Evolutionary conservation across 2,888 invertebrate species (phyloP).

Genomic region (Enchytraeus crypticus): DNA sequence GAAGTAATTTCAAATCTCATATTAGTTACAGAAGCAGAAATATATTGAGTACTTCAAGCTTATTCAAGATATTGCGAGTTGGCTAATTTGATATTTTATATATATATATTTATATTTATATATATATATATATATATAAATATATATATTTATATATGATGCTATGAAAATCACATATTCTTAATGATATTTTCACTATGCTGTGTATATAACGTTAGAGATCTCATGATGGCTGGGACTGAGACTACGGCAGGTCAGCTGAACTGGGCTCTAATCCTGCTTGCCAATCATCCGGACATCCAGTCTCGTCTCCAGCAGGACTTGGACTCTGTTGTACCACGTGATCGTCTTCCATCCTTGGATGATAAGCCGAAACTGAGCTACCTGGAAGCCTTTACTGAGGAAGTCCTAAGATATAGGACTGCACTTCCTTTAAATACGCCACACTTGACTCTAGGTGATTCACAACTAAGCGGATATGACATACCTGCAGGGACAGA

Average conservation of each 20-base stretch:
- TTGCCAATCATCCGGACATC: slow-evolving; percentile 4
- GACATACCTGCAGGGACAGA: background rate
- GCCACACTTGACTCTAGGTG: background rate
- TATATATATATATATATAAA: too few species aligned
- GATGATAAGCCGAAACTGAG: slow-evolving; percentile 1
- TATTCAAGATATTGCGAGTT: too few species aligned
- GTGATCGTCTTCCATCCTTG: background rate
- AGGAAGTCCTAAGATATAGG: slow-evolving; percentile 5
- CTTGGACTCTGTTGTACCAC: background rate
- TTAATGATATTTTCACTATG: too few species aligned
- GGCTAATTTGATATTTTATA: too few species aligned
- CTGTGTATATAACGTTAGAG: slow-evolving; percentile 3
- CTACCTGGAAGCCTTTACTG: background rate
- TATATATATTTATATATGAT: too few species aligned
- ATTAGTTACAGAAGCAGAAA: too few species aligned
- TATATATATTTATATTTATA: too few species aligned
- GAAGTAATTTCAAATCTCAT: too few species aligned
- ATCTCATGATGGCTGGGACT: slow-evolving; percentile 2
- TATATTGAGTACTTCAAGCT: too few species aligned
- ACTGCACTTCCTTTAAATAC: background rate
- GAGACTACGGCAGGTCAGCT: slow-evolving; percentile 2
- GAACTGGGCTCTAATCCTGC: background rate
- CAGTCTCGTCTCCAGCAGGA: slow-evolving; percentile 1
- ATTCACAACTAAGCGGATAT: background rate
- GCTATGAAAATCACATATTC: too few species aligned